Base-by-base conservation (phyloP, 2,113 vertebrate species). In the Acinonyx jubatus region DNA sequence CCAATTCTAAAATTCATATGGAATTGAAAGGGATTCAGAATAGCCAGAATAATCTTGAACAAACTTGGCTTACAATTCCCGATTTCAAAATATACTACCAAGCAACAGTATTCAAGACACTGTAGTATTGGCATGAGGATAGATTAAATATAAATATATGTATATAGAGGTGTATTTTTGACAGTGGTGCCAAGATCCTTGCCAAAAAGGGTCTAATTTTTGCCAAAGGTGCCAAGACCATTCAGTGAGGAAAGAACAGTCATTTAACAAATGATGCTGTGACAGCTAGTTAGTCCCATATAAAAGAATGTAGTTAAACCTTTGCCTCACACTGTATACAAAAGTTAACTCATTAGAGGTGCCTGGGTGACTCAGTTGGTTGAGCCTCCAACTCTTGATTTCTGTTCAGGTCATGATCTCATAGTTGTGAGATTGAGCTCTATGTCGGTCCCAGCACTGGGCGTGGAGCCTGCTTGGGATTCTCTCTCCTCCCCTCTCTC, bases 1-100 rank as follows among this genome's bases (percentile, higher is more conserved):
- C 41, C 45, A 79, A 7, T 68, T 96, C 71, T 94, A 81, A 94
- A 57, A 95, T 83, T 96, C 45, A 73, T 66, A 16, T 55, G 57
- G n/a, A 96, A 83, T 86, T 68, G 13, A 33, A 88, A 36, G 23
- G 63, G 48, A 36, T 55, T 14, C 29, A 82, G 81, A 94, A 36
- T 69, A 95, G 41, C 55, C 41, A 81, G 84, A 88, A 85, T 5
- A 85, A 36, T 33, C 29, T 69, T 74, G 55, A 94, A 57, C 31
- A 79, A 52, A 38, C 48, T 41, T 81, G 45, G n/a, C 18, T 79
- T 68, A 31, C 5, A 86, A 14, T 73, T 84, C 66, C 69, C 7
- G 7, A 38, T 81, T 82, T 91, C 14, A 91, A 86, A 73, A 68
- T 76, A 19, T 84, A 87, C 8, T 87, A 14, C 38, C 71, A 74